Percentiles rank a stretch among this genome's conserved stretches.
Evolutionary conservation across 2,797 vertebrate genomes (phyloP).

Genomic region (Emydoidea blandingii): DNA sequence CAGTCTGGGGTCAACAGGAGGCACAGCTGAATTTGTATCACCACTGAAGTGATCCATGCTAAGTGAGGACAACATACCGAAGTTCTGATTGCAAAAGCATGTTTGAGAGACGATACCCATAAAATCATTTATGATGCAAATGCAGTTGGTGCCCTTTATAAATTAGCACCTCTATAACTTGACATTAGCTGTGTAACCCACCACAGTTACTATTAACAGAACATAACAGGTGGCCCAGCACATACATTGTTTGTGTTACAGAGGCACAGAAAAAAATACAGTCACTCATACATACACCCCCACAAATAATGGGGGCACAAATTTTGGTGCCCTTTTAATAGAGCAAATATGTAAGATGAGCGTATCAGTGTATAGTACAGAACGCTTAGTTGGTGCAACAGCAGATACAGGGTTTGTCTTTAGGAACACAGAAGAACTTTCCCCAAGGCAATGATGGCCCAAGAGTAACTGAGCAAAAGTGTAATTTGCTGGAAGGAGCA

Average conservation of each 20-base stretch:
- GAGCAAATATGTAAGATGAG: neutral
- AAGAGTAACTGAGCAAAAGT: slow-evolving; percentile 1
- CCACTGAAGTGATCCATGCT: neutral
- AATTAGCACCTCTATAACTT: neutral
- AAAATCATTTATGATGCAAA: neutral
- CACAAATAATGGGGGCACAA: neutral
- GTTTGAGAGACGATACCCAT: neutral
- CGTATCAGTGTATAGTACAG: neutral
- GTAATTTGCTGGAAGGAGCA: neutral
- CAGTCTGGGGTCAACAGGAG: neutral
- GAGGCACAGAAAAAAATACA: neutral
- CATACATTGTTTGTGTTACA: neutral
- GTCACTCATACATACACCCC: neutral
- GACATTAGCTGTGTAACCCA: neutral
- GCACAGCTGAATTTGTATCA: neutral
- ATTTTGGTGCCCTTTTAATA: neutral
- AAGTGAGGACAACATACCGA: neutral
- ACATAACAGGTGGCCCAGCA: neutral
- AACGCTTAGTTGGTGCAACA: neutral
- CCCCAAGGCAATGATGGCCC: neutral
- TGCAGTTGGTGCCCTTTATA: neutral
- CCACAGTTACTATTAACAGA: neutral
- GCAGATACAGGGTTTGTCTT: neutral
- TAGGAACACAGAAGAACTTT: neutral
- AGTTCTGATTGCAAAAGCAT: neutral